Conservation (phyloP, 1,140 invertebrate species). For the Cotesia vestalis region DNA sequence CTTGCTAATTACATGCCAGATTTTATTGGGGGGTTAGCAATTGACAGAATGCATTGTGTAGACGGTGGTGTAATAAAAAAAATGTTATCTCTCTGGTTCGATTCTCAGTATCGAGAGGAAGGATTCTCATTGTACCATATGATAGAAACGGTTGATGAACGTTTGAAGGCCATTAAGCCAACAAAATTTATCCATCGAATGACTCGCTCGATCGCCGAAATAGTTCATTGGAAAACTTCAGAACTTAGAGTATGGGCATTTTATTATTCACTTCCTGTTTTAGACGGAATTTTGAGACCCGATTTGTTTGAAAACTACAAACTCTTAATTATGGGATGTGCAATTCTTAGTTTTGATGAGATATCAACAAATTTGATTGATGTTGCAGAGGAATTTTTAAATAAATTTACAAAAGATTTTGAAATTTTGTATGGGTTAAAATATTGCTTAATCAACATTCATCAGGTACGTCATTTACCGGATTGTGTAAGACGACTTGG, state of each 20-base stretch:
- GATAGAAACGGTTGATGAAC: slow-evolving; percentile 21
- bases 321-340: not conserved
- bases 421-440: slow-evolving; percentile 37
- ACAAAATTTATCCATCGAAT: slow-evolving; percentile 43
- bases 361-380: not conserved
- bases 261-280: slow-evolving; percentile 40
- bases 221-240: slow-evolving; percentile 43
- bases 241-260: slow-evolving; percentile 39
- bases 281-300: slow-evolving; percentile 38
- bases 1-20: slow-evolving; percentile 35
- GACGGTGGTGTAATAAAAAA: slow-evolving; percentile 33
- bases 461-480: slow-evolving; percentile 42
- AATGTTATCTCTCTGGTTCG: slow-evolving; percentile 29
- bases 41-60: slow-evolving; percentile 40
- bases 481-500: slow-evolving; percentile 36
- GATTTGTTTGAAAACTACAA: slow-evolving; percentile 34
- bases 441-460: slow-evolving; percentile 46
- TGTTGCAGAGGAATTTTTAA: slow-evolving; percentile 27
- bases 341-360: slow-evolving; percentile 10
- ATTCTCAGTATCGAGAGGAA: slow-evolving; percentile 15
- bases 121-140: slow-evolving; percentile 29
- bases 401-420: slow-evolving; percentile 42
- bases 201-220: slow-evolving; percentile 40
- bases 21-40: slow-evolving; percentile 38
- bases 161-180: slow-evolving; percentile 35